Conservation (phyloP, 2,888 invertebrate genomes). For the Diarsia dahlii region DNA sequence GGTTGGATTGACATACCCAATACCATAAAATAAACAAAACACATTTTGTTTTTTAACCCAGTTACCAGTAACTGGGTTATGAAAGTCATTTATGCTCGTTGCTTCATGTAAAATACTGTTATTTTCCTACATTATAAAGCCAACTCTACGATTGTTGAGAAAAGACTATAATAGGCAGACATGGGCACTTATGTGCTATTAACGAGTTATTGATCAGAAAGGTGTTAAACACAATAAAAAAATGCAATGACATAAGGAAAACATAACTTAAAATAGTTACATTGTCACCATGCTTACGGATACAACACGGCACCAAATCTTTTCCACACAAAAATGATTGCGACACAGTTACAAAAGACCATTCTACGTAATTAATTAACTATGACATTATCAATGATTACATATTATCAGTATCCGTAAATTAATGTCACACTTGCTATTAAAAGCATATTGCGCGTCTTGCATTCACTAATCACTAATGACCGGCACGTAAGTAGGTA, state of each 20-base stretch:
- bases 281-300: neutral
- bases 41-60: too few species aligned
- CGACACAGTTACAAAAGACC: constrained; percentile 1
- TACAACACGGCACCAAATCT: neutral
- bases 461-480: constrained; percentile 26
- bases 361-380: constrained; percentile 27
- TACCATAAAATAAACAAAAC: too few species aligned
- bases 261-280: neutral
- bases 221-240: too few species aligned
- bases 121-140: too few species aligned
- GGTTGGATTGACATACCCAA: too few species aligned
- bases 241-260: neutral
- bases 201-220: too few species aligned
- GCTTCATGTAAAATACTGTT: too few species aligned
- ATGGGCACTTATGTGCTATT: too few species aligned
- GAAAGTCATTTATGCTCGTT: too few species aligned
- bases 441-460: constrained; percentile 39
- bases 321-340: constrained; percentile 6
- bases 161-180: too few species aligned
- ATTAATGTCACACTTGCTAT: constrained; percentile 16
- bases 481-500: constrained; percentile 18
- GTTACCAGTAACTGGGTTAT: too few species aligned
- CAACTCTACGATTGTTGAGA: too few species aligned
- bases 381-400: constrained; percentile 17
- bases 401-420: constrained; percentile 22